phyloP scores from a whole-genome alignment of 2,888 invertebrate genomes.

The Apotomis turbidana region DNA sequence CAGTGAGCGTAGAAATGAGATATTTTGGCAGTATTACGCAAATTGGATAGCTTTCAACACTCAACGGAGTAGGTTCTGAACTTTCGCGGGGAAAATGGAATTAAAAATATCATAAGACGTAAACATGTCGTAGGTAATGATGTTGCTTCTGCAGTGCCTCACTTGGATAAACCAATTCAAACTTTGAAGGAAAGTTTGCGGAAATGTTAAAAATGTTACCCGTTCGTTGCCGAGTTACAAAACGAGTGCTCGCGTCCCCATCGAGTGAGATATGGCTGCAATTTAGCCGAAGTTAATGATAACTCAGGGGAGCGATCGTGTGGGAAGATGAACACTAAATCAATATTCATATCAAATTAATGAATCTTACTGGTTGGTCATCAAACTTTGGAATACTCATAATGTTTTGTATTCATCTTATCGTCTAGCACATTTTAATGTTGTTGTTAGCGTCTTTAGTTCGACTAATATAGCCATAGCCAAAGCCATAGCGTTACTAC shows the following conservation, averaged over 20 bases:
- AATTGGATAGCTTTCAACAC: conserved; percentile 85
- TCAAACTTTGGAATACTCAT: neutral
- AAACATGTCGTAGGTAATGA: conserved; percentile 80
- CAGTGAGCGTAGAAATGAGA: conserved; percentile 84
- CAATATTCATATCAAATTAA: neutral
- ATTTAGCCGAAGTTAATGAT: conserved; percentile 9
- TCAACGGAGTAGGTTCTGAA: conserved; percentile 83
- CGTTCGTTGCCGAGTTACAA: conserved; percentile 22
- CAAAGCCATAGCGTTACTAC: no score
- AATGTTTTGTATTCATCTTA: no score
- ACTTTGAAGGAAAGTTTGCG: conserved; percentile 35
- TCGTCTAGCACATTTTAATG: no score
- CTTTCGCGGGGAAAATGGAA: conserved; percentile 83
- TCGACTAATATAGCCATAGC: no score
- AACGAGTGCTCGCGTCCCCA: conserved; percentile 12
- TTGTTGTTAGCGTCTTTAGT: no score
- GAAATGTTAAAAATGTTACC: conserved; percentile 32
- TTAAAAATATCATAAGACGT: conserved; percentile 83
- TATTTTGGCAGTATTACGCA: conserved; percentile 85
- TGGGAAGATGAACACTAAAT: neutral
- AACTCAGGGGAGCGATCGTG: neutral
- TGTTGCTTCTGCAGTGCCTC: conserved; percentile 63
- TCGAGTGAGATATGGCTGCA: conserved; percentile 10
- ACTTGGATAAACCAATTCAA: conserved; percentile 40
- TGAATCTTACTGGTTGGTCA: neutral